A percentile compares a stretch with the other conserved stretches of the same genome.
Evolutionary conservation across 2,113 vertebrate genomes (phyloP).

Genomic region (Aptenodytes patagonicus): DNA sequence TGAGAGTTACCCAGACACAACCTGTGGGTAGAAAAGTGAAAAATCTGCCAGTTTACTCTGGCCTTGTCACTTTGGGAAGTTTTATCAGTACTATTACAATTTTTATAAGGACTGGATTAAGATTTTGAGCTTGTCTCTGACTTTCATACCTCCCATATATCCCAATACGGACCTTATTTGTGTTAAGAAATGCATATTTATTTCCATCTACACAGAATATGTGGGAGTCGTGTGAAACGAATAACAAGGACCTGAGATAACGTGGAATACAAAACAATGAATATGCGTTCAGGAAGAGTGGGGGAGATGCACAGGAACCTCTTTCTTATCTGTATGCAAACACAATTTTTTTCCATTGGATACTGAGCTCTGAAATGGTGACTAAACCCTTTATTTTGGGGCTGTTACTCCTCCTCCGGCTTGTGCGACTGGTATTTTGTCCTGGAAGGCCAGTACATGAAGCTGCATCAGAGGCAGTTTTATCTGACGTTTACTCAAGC

Average conservation of each 20-base stretch:
- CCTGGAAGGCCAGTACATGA: background rate
- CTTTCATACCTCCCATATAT: background rate
- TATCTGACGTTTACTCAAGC: background rate
- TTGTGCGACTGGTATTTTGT: background rate
- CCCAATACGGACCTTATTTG: background rate
- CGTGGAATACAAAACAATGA: background rate
- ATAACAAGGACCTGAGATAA: slow-evolving; percentile 17
- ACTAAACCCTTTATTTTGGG: slow-evolving; percentile 43
- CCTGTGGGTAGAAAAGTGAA: background rate
- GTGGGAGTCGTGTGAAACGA: slow-evolving; percentile 24
- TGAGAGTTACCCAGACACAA: background rate
- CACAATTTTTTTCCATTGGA: background rate
- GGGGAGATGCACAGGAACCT: background rate
- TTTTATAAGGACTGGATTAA: background rate
- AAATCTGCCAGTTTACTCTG: background rate
- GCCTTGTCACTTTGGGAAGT: background rate
- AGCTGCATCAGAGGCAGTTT: background rate
- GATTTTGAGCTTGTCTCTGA: background rate
- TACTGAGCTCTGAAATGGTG: background rate
- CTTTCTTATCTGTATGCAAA: background rate
- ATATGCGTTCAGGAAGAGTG: background rate
- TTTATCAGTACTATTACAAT: background rate
- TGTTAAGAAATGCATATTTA: background rate
- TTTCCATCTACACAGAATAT: background rate
- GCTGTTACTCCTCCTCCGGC: slow-evolving; percentile 7